A percentile compares a stretch with the other conserved stretches of the same genome.
phyloP scores from a whole-genome alignment of 1,140 invertebrate genomes.

The Cotesia chilonis region DNA sequence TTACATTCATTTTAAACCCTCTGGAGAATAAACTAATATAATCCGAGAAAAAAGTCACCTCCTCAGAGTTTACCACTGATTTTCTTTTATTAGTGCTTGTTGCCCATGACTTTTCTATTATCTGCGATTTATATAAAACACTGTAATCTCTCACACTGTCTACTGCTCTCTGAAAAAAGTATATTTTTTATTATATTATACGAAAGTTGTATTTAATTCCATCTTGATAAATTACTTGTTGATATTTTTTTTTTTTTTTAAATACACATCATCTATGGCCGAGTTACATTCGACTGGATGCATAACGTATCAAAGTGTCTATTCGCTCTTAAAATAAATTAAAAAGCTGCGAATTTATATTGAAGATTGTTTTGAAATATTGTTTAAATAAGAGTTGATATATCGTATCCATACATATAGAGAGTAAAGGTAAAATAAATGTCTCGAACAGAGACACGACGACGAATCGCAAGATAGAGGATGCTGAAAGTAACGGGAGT shows the following conservation, averaged over 20 bases:
- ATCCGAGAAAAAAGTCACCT: slow-evolving; percentile 10
- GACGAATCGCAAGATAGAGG: slow-evolving; percentile 22
- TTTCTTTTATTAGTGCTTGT: slow-evolving; percentile 27
- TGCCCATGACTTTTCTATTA: slow-evolving; percentile 36
- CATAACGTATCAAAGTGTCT: too few species aligned
- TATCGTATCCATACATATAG: too few species aligned
- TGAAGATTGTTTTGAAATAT: slow-evolving; percentile 25
- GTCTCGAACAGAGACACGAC: slow-evolving; percentile 23
- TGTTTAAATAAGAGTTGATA: neutral
- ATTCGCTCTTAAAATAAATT: too few species aligned
- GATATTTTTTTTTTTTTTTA: too few species aligned
- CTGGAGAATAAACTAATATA: slow-evolving; percentile 5
- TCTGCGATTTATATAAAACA: slow-evolving; percentile 18
- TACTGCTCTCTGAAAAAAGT: neutral
- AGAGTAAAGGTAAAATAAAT: slow-evolving; percentile 10
- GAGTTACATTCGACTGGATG: too few species aligned
- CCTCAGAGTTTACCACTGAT: slow-evolving; percentile 25
- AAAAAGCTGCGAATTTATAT: neutral
- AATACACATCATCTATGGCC: too few species aligned
- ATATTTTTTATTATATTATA: too few species aligned
- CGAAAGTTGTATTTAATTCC: too few species aligned
- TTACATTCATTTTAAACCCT: slow-evolving; percentile 1
- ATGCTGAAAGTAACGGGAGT: slow-evolving; percentile 29
- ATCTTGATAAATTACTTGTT: too few species aligned
- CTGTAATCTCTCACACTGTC: neutral